Evolutionary conservation across 2,888 invertebrate species (phyloP), one percentile per base, ranked within the genome.

Genomic region (Sturmia bella): DNA sequence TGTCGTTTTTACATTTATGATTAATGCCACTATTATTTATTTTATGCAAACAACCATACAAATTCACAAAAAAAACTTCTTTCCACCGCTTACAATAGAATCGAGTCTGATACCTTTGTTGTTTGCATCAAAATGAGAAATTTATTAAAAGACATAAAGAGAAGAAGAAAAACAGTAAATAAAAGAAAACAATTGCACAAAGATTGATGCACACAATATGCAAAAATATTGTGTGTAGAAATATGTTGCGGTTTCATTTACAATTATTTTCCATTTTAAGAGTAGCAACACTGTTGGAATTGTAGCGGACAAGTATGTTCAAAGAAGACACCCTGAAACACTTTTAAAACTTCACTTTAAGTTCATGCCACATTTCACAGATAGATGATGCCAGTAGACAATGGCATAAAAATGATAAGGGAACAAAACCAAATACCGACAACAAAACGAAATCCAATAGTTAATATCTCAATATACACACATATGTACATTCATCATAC

Each of bases 311-410:
- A 12, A 37, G 21, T 37, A 13, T 21, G 17, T n/a, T 13, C 11
- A 12, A 43, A 39, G 54, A 9, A 63, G 21, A 15, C 27, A 74
- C 24, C 19, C 39, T 74, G 56, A 74, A 69, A 75, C 70, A 74
- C 64, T 74, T 80, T 70, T 70, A 69, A 54, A 73, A 73, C 75
- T 80, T 75, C 75, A 80, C 70, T 80, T 74, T 32, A 75, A 80
- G 74, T 80, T 80, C 80, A 74, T 39, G 45, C 56, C 61, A 63
- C 68, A 54, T 59, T 21, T 32, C 43, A 37, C 43, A 21, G 32
- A 27, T 56, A 21, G 32, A 27, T 61, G 43, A 19, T 73, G 43
- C 63, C 39, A 43, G 12, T 54, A 45, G 52, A 63, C 73, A 74
- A 74, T 74, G 73, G 63, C 45, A 64, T 56, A 45, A 1, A 63